These are phyloP conservation scores for Furcula furcula DNA, from an alignment of 2,888 invertebrate species.

Conservation along the genomic window DNA sequence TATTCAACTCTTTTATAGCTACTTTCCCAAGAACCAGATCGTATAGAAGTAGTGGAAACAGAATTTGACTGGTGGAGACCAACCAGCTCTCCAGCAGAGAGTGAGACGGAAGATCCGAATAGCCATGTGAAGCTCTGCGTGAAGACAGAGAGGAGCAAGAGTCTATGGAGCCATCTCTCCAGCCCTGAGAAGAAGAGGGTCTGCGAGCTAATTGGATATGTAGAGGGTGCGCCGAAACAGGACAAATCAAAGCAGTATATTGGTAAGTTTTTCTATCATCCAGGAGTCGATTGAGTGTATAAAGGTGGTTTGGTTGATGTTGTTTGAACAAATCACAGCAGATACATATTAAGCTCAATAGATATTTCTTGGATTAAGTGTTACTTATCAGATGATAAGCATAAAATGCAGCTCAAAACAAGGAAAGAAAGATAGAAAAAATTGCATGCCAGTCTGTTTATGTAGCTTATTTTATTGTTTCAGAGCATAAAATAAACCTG, in stretches of 20 bases:
- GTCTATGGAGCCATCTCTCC: constrained; percentile 83
- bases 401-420: no score
- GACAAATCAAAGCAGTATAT: constrained; percentile 81
- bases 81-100: constrained; percentile 45
- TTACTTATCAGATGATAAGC: no score
- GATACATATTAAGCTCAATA: no score
- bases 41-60: constrained; percentile 71
- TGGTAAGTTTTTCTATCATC: constrained; percentile 71
- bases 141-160: constrained; percentile 75
- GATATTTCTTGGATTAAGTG: no score
- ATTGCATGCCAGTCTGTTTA: no score
- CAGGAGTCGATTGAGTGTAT: no score
- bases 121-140: constrained; percentile 71
- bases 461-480: no score
- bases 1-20: no score
- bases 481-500: constrained; percentile 89
- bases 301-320: no score
- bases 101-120: constrained; percentile 37
- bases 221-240: constrained; percentile 74
- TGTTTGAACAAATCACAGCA: no score
- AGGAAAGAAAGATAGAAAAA: no score
- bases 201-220: constrained; percentile 84
- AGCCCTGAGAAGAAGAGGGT: constrained; percentile 83
- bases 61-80: constrained; percentile 76
- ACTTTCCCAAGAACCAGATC: constrained; percentile 64